phyloP scores from a whole-genome alignment of 2,797 vertebrate genomes.

The Sebastes vulpes region DNA sequence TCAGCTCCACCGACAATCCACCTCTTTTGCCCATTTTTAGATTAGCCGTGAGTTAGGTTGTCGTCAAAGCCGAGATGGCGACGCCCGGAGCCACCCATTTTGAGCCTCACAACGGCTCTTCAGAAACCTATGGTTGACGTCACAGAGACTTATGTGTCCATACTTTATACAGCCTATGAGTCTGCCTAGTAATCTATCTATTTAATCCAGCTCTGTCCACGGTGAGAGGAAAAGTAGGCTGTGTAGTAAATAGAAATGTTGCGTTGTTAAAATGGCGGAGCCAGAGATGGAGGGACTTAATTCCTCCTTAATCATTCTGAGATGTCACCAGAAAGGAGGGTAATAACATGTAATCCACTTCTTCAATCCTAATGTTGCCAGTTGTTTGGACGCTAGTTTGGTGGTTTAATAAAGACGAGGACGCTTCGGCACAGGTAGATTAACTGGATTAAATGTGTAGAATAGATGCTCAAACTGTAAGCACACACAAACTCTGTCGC shows the following conservation, averaged over 20 bases:
- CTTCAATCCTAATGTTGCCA: conserved; percentile 33
- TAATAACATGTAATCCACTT: conserved; percentile 64
- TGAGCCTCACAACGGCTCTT: neutral
- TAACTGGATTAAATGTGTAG: conserved; percentile 35
- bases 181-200: neutral
- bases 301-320: conserved; percentile 53
- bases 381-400: conserved; percentile 36
- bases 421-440: conserved; percentile 28
- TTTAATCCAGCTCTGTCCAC: neutral
- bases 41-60: too few relatives aligned
- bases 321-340: conserved; percentile 52
- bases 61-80: too few relatives aligned
- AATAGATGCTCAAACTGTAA: conserved; percentile 7
- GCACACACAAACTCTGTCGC: neutral
- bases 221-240: neutral
- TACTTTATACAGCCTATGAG: neutral
- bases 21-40: too few relatives aligned
- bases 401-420: conserved; percentile 27
- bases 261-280: conserved; percentile 27
- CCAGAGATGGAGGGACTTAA: conserved; percentile 46
- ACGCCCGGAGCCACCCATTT: neutral
- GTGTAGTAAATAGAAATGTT: conserved; percentile 19
- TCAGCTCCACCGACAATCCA: too few relatives aligned
- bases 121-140: neutral
- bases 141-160: neutral